Evolutionary conservation across 2,113 vertebrate genomes (phyloP), one percentile per base, ranked within the genome.

Genomic region (Neolamprologus brichardi): DNA sequence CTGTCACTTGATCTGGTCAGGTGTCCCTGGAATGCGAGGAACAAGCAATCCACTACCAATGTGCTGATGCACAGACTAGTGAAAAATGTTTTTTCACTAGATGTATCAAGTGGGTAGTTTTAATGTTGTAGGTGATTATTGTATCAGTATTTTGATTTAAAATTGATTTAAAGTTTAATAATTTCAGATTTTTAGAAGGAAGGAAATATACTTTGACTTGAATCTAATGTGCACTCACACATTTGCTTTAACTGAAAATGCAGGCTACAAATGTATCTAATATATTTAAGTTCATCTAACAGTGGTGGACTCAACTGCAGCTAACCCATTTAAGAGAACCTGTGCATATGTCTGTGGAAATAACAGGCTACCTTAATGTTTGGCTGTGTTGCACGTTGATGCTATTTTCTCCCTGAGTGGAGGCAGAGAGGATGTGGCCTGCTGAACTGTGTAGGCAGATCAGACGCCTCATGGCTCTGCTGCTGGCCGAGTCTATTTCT

Each of bases 401-500:
- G 91, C 93, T 96, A 94, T 95, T 95, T 93, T 95, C 92, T 94
- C 87, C 28, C 86, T 80, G 84, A 86, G 88, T 88, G 94, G 95
- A 94, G 90, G 93, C 82, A 84, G 91, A 79, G 83, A 92, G 90
- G 92, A 93, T 93, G 86, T 90, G 86, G 90, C 92, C 93, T 37
- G 79, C 30, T 93, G 92, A 93, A 90, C 93, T 18, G 94, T 58
- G 94, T 92, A 86, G 94, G 94, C 85, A 84, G 92, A 93, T 93
- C 91, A 87, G 93, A 88, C 82, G 41, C 89, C 87, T 91, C 92
- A 81, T 32, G 70, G 62, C 86, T 89, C 84, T 70, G 85, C 92
- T 79, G 83, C 87, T 8, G 81, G 91, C 41, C 5, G 15, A n/a
- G 49, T 67, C 83, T 85, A 85, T 91, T 91, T 86, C 90, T 90